Evolutionary conservation across 2,797 vertebrate species (phyloP).

Genomic region (Coreius guichenoti): DNA sequence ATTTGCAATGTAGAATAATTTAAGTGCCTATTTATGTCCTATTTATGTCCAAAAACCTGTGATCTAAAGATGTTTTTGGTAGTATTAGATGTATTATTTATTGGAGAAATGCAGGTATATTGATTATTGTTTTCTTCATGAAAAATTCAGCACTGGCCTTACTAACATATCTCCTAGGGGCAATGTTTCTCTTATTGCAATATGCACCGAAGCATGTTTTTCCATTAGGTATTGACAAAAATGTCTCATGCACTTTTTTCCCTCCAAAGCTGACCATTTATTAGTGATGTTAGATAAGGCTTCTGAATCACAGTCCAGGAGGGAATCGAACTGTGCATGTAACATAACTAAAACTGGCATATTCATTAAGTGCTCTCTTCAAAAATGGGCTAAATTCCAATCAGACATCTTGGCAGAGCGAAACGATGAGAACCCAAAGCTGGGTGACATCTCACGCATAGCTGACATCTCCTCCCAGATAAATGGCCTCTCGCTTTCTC

Average conservation of each 20-base stretch:
- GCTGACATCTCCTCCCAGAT: conserved; percentile 56
- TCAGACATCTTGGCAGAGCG: conserved; percentile 57
- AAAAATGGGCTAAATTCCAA: conserved; percentile 60
- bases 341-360: conserved; percentile 59
- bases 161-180: background rate
- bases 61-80: background rate
- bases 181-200: conserved; percentile 31
- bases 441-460: conserved; percentile 58
- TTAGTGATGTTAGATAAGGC: conserved; percentile 20
- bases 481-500: conserved; percentile 42
- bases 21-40: background rate
- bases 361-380: conserved; percentile 64
- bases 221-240: conserved; percentile 15
- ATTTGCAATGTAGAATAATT: background rate
- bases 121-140: background rate
- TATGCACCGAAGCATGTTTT: background rate
- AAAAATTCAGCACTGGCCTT: background rate
- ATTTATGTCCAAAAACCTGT: background rate
- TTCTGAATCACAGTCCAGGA: conserved; percentile 44
- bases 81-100: conserved; percentile 13
- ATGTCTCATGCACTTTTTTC: conserved; percentile 1
- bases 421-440: conserved; percentile 56
- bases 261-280: conserved; percentile 33
- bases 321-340: conserved; percentile 35
- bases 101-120: background rate